Conservation (phyloP, 2,797 vertebrate species). For the Anableps anableps region DNA sequence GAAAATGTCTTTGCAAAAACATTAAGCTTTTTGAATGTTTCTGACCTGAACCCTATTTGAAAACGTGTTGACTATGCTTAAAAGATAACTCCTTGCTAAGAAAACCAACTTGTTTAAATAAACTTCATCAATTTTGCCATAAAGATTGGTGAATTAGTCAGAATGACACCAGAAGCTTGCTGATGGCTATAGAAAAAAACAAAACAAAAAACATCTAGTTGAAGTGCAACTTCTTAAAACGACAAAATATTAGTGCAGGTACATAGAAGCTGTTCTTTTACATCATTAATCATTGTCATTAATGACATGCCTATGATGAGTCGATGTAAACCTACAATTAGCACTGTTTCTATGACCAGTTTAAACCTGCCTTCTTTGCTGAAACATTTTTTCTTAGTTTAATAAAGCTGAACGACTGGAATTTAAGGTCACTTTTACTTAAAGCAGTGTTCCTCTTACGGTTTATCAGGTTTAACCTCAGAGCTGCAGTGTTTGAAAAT, state of each 20-base stretch:
- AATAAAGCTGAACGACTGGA: not conserved
- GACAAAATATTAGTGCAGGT: too few species aligned
- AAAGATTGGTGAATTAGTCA: not conserved
- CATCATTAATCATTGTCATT: not conserved
- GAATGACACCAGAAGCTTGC: not conserved
- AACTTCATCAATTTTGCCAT: not conserved
- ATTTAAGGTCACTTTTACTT: not conserved
- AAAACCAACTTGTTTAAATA: conserved; percentile 1
- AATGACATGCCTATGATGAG: not conserved
- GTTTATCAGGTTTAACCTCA: not conserved
- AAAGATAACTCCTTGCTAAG: not conserved
- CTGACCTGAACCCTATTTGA: not conserved
- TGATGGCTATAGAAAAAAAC: conserved; percentile 1
- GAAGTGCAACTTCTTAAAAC: not conserved
- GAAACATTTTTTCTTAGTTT: not conserved
- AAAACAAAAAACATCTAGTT: not conserved
- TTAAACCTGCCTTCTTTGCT: not conserved
- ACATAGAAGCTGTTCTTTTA: not conserved
- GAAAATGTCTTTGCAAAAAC: not conserved
- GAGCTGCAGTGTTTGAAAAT: not conserved
- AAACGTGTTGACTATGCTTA: not conserved
- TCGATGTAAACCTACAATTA: not conserved
- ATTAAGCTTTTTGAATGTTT: not conserved
- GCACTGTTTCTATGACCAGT: not conserved
- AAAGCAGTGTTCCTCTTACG: not conserved